phyloP scores from a whole-genome alignment of 2,888 invertebrate species.

The Drosophila falleni region DNA sequence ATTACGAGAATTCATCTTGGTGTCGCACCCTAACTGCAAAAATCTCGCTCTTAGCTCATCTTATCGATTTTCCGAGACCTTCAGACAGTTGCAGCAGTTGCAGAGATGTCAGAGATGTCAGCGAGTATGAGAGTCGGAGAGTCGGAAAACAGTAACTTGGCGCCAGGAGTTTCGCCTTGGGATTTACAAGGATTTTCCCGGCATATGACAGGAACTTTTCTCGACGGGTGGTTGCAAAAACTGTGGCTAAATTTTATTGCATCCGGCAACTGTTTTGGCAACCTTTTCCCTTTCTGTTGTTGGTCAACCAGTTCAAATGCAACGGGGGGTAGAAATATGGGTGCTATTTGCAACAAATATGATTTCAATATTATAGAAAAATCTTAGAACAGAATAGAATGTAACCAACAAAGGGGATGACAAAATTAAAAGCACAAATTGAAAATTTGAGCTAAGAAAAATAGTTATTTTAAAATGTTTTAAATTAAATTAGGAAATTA shows the following conservation, averaged over 20 bases:
- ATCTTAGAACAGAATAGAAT: too few relatives aligned
- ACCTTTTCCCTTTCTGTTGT: conserved; percentile 7
- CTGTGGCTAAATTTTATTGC: conserved; percentile 54
- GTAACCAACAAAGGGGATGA: too few relatives aligned
- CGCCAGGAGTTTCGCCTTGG: conserved; percentile 38
- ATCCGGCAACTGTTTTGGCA: conserved; percentile 46
- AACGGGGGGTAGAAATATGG: conserved; percentile 32
- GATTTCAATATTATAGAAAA: too few relatives aligned
- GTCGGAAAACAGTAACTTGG: conserved; percentile 25
- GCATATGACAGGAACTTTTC: conserved; percentile 8
- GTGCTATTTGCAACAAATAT: background rate
- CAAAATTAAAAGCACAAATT: too few relatives aligned
- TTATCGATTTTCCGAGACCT: conserved; percentile 66
- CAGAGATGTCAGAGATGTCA: background rate
- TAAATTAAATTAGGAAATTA: too few relatives aligned
- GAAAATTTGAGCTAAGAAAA: too few relatives aligned
- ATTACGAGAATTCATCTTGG: conserved; percentile 17
- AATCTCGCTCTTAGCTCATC: conserved; percentile 20
- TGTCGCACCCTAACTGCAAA: conserved; percentile 63
- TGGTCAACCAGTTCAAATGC: conserved; percentile 1
- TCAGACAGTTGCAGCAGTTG: conserved; percentile 22
- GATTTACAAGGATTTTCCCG: conserved; percentile 20
- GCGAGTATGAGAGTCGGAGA: background rate
- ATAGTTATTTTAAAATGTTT: too few relatives aligned
- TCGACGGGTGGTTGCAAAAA: conserved; percentile 68